Evolutionary conservation across 2,797 vertebrate genomes (phyloP).

Genomic region (Knipowitschia caucasica): DNA sequence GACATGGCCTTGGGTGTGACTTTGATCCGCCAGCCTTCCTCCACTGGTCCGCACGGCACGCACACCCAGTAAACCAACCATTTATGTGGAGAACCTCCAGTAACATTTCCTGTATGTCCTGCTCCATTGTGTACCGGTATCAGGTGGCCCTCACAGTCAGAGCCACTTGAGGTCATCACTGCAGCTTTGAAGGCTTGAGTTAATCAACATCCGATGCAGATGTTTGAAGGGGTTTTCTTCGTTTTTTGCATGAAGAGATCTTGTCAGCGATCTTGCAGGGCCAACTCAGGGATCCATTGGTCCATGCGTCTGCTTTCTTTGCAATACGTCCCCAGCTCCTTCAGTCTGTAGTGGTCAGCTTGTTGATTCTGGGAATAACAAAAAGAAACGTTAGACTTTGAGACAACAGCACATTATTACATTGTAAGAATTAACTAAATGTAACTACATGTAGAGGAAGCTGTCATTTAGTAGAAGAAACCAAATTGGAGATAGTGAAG

Average conservation of each 20-base stretch:
- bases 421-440: too few relatives aligned
- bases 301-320: slow-evolving; percentile 83
- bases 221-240: slow-evolving; percentile 6
- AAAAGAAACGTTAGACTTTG: neutral
- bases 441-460: too few relatives aligned
- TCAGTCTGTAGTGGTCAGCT: slow-evolving; percentile 80
- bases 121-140: slow-evolving; percentile 4
- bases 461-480: too few relatives aligned
- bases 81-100: slow-evolving; percentile 14
- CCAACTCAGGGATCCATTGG: slow-evolving; percentile 87
- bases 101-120: slow-evolving; percentile 3
- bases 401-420: neutral
- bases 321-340: slow-evolving; percentile 86
- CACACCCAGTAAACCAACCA: slow-evolving; percentile 14
- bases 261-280: slow-evolving; percentile 84
- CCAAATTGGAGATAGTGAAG: too few relatives aligned
- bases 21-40: slow-evolving; percentile 13
- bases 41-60: slow-evolving; percentile 8
- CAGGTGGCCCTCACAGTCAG: too few relatives aligned
- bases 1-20: slow-evolving; percentile 26
- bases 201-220: slow-evolving; percentile 24
- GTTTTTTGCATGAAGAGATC: neutral
- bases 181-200: slow-evolving; percentile 25
- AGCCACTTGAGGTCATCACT: slow-evolving; percentile 13
- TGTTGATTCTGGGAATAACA: slow-evolving; percentile 75